phyloP scores from a whole-genome alignment of 2,113 vertebrate species.

The Poecile atricapillus region DNA sequence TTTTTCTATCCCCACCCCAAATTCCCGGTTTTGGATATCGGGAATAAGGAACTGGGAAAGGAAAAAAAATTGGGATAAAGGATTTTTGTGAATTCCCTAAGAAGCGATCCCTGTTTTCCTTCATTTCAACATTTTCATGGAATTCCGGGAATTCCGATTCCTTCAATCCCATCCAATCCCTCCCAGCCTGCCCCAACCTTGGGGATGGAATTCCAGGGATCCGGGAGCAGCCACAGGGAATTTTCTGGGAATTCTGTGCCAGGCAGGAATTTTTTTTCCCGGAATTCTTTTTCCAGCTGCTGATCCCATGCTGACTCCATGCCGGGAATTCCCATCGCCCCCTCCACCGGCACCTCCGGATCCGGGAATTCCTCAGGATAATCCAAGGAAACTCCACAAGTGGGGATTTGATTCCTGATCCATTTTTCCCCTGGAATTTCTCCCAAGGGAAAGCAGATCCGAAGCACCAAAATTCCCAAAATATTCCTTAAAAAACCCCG shows the following conservation, averaged over 20 bases:
- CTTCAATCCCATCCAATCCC: background rate
- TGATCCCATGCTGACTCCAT: background rate
- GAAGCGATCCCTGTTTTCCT: background rate
- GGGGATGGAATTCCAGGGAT: background rate
- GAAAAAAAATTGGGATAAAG: background rate
- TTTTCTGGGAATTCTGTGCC: background rate
- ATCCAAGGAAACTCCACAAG: background rate
- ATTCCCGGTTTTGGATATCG: background rate
- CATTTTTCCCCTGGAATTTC: background rate
- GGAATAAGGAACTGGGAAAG: background rate
- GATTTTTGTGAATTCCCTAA: background rate
- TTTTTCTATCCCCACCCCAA: background rate
- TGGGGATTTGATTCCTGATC: background rate
- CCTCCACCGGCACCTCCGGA: background rate
- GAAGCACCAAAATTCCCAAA: background rate
- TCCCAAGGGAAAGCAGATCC: background rate
- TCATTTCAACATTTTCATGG: background rate
- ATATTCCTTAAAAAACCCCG: background rate
- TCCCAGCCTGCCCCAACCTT: background rate
- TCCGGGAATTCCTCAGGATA: background rate
- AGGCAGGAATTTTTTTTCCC: background rate
- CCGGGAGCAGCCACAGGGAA: background rate
- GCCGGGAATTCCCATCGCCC: background rate
- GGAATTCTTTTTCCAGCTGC: background rate
- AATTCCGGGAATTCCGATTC: background rate